Evolutionary conservation across 2,113 vertebrate species (phyloP).

Genomic region (Gnathonemus longibarbis): DNA sequence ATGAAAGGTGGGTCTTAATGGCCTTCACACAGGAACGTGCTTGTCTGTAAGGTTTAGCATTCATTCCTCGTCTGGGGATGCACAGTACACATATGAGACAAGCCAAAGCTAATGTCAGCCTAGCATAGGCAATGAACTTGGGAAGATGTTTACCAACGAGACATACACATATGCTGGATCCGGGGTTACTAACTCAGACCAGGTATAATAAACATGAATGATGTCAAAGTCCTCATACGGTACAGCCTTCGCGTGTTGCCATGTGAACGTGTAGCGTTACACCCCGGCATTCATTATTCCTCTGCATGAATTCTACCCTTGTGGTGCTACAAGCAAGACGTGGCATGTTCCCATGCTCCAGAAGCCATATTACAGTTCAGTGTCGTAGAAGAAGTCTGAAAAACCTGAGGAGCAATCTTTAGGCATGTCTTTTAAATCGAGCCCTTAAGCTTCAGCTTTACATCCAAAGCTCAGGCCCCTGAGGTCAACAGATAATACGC

Average conservation of each 20-base stretch:
- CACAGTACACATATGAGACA: background rate
- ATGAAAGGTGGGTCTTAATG: slow-evolving; percentile 13
- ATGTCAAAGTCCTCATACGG: background rate
- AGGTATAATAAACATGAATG: background rate
- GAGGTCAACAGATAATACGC: background rate
- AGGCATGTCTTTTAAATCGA: background rate
- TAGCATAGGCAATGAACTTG: background rate
- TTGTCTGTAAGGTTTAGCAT: background rate
- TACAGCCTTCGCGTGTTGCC: background rate
- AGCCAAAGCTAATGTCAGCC: background rate
- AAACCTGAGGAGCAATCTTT: background rate
- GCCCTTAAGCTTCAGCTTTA: background rate
- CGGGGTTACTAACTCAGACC: background rate
- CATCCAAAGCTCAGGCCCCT: background rate
- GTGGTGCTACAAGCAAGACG: background rate
- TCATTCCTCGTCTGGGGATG: background rate
- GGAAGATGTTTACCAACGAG: background rate
- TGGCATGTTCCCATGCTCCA: background rate
- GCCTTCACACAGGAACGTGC: background rate
- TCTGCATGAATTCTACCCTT: background rate
- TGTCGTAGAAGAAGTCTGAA: background rate
- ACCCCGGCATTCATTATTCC: background rate
- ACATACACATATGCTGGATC: background rate
- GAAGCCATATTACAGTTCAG: background rate
- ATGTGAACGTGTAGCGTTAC: background rate